Conservation (phyloP, 2,113 vertebrate species). For the Oenanthe oenanthe region DNA sequence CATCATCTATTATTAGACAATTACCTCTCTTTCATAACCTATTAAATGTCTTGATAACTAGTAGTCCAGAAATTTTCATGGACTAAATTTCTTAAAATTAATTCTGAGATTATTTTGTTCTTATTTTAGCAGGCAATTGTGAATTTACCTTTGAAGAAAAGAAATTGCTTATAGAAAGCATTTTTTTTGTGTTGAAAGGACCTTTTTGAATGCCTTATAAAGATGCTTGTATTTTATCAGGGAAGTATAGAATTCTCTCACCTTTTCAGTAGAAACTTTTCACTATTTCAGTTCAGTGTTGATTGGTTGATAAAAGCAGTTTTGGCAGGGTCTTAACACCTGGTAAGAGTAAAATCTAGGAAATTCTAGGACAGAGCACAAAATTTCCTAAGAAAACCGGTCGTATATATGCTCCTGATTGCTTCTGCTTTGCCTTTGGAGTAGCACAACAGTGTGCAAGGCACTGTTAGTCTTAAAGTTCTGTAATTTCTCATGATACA, state of each 20-base stretch:
- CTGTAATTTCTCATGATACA: not conserved
- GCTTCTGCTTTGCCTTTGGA: not conserved
- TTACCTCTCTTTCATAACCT: not conserved
- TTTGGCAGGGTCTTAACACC: not conserved
- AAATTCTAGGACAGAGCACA: not conserved
- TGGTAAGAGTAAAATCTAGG: not conserved
- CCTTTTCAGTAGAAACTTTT: not conserved
- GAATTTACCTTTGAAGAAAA: not conserved
- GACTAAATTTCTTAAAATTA: not conserved
- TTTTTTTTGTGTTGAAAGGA: not conserved
- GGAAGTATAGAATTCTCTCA: not conserved
- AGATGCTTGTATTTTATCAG: not conserved
- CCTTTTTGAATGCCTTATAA: not conserved
- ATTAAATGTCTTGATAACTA: not conserved
- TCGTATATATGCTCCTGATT: not conserved
- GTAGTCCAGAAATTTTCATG: not conserved
- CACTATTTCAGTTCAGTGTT: not conserved
- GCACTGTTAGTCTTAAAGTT: not conserved
- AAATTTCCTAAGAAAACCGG: not conserved
- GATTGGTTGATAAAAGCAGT: not conserved
- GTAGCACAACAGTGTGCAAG: not conserved
- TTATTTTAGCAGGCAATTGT: not conserved
- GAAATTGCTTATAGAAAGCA: not conserved
- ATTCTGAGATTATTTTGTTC: not conserved
- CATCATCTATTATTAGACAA: not conserved